phyloP scores from a whole-genome alignment of 2,888 invertebrate genomes.

The Atethmia centrago region DNA sequence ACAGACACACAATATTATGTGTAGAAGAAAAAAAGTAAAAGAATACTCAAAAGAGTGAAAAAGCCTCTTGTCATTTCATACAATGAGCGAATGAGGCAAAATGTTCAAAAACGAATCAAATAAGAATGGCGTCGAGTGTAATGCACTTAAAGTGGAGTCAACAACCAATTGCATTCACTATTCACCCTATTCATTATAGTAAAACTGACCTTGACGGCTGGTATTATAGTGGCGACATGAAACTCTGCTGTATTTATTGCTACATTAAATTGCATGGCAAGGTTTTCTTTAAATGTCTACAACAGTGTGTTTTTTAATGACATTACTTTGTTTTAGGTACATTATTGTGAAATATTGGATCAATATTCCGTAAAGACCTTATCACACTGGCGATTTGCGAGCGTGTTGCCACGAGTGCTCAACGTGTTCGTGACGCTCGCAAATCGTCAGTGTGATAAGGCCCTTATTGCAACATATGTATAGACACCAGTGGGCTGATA shows the following conservation, averaged over 20 bases:
- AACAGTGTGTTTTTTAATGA: conserved; percentile 7
- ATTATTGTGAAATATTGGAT: background rate
- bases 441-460: no score
- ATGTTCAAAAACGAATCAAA: background rate
- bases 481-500: background rate
- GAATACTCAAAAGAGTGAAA: no score
- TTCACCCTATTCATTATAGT: conserved; percentile 36
- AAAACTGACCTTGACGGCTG: conserved; percentile 39
- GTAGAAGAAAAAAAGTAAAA: no score
- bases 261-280: conserved; percentile 16
- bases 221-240: background rate
- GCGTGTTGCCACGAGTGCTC: no score
- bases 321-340: background rate
- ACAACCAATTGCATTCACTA: conserved; percentile 18
- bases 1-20: no score
- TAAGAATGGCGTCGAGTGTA: background rate
- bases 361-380: no score
- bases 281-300: background rate
- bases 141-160: conserved; percentile 14
- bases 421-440: no score
- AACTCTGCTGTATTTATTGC: conserved; percentile 21
- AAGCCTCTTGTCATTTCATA: no score
- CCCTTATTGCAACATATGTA: background rate
- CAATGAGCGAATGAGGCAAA: background rate
- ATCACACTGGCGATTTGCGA: no score